Conservation (phyloP, 2,888 invertebrate genomes). For the Barypeithes pellucidus region DNA sequence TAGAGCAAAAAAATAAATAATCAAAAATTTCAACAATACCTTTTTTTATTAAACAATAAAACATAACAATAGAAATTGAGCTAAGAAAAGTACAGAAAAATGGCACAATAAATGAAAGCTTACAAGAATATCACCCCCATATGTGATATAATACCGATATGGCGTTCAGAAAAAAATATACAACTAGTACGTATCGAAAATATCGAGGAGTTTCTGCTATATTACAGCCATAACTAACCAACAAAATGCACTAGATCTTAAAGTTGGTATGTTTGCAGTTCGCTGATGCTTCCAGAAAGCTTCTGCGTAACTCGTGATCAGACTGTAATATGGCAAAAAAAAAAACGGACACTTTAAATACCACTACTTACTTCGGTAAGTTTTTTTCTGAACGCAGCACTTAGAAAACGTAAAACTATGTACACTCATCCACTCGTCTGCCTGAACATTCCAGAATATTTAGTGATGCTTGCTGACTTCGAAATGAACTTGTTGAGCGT, state of each 20-base stretch:
- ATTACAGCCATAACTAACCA: no score
- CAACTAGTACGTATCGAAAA: constrained; percentile 1
- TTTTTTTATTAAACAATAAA: constrained; percentile 16
- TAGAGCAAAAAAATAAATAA: not conserved
- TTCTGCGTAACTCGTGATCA: not conserved
- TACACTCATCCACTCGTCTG: not conserved
- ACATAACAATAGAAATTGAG: constrained; percentile 4
- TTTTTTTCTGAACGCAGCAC: constrained; percentile 18
- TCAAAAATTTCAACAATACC: not conserved
- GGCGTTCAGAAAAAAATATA: constrained; percentile 10
- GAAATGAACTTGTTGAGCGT: constrained; percentile 41
- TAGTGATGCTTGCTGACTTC: constrained; percentile 25
- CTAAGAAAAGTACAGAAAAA: constrained; percentile 2
- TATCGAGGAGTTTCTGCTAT: constrained; percentile 2
- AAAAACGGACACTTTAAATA: not conserved
- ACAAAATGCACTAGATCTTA: no score
- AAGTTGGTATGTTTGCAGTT: no score
- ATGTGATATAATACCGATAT: constrained; percentile 5
- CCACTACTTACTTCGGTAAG: not conserved
- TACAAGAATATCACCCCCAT: constrained; percentile 19
- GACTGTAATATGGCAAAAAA: constrained; percentile 6
- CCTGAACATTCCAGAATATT: not conserved
- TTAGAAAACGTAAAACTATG: constrained; percentile 4
- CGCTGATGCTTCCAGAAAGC: no score
- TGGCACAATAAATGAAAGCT: not conserved